Conservation (phyloP, 1,140 invertebrate species). For the Scaptomyza graminum region DNA sequence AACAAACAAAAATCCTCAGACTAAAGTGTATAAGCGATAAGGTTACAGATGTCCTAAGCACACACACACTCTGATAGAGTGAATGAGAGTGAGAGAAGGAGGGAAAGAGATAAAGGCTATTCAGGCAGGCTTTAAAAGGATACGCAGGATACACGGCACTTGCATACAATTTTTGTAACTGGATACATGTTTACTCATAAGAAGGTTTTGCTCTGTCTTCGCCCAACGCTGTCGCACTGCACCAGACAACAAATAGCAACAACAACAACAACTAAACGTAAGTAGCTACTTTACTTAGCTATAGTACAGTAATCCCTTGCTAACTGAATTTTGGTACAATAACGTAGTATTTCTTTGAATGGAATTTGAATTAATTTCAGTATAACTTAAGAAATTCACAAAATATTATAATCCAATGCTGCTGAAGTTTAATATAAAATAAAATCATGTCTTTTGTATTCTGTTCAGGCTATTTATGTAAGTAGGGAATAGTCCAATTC, state of each 20-base stretch:
- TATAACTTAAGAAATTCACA: too few relatives aligned
- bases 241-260: conserved; percentile 37
- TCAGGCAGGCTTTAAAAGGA: conserved; percentile 45
- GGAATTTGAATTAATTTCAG: too few relatives aligned
- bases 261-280: conserved; percentile 47
- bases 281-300: conserved; percentile 64
- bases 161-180: conserved; percentile 62
- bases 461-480: too few relatives aligned
- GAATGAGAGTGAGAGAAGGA: too few relatives aligned
- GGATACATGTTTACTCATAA: conserved; percentile 76
- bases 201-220: conserved; percentile 48
- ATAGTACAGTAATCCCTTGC: conserved; percentile 4
- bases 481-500: too few relatives aligned
- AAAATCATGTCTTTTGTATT: too few relatives aligned
- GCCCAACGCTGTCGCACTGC: conserved; percentile 48
- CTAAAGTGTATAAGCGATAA: conserved; percentile 66
- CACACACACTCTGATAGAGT: conserved; percentile 35
- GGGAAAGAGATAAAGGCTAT: conserved; percentile 5
- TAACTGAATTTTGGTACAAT: neutral
- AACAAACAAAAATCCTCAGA: conserved; percentile 25
- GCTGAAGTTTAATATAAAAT: too few relatives aligned
- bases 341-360: too few relatives aligned
- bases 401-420: too few relatives aligned
- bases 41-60: conserved; percentile 78
- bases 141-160: conserved; percentile 42